Base-by-base conservation (phyloP, 2,797 vertebrate species). In the Anniella stebbinsi region DNA sequence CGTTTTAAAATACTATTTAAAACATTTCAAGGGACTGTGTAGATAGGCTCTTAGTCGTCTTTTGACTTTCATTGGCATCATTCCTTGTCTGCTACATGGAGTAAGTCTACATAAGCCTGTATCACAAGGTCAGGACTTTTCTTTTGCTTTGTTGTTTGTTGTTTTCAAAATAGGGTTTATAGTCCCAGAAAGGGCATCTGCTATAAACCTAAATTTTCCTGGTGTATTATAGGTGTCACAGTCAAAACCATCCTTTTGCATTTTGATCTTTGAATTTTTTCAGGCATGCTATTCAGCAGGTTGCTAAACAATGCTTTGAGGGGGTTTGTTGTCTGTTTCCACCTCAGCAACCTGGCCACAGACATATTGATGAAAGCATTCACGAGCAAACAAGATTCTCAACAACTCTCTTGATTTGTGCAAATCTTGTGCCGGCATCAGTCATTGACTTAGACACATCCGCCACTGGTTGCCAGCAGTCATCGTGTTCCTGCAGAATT, bases 401-500 rank as follows among this genome's bases (percentile, higher is more conserved):
- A 45, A 70, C 54, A 86, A 72, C 30, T 57, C 36, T 30, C 60
- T 82, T 38, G 15, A 41, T 70, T 15, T 86, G 60, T 82, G 48
- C 17, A 15, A 60, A 81, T 86, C 10, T 60, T 76, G 41, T 86
- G 41, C 45, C 80, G 80, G 33, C 57, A 84, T 88, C 76, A 84
- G 73, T 85, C 66, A 91, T 21, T 83, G 75, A 38, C 21, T 66
- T 73, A 73, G 87, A 86, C 60, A n/a, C 69, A 41, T 41, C 17
- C 28, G n/a, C 67, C 82, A 88, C 25, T 38, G 25, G 82, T 80
- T 81, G 57, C 80, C 83, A 80, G 69, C 36, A 86, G 36, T 84
- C 75, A 77, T 70, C 13, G n/a, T 80, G 66, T 75, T 80, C 73
- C 66, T 88, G 86, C 73, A 91, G 23, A 84, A 87, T 91, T 83